phyloP scores from a whole-genome alignment of 2,888 invertebrate genomes.

The Drosophila dives region DNA sequence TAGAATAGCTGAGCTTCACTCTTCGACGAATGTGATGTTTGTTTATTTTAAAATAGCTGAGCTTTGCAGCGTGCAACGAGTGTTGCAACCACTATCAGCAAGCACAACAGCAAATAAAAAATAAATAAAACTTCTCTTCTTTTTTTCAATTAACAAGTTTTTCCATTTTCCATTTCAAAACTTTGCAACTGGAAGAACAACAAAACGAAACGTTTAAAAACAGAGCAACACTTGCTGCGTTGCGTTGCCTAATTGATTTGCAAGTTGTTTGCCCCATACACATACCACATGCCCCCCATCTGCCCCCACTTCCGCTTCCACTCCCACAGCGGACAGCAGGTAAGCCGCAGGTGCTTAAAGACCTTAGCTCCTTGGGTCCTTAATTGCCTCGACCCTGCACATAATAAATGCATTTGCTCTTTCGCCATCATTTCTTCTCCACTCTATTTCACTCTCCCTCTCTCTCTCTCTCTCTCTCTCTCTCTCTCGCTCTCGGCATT shows the following conservation, averaged over 20 bases:
- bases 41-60: no score
- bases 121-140: slow-evolving; percentile 51
- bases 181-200: slow-evolving; percentile 19
- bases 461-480: neutral
- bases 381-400: slow-evolving; percentile 30
- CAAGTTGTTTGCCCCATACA: slow-evolving; percentile 34
- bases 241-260: slow-evolving; percentile 74
- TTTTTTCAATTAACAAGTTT: slow-evolving; percentile 77
- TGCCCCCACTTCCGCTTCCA: neutral
- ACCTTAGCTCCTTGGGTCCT: slow-evolving; percentile 39
- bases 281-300: neutral
- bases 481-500: neutral
- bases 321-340: slow-evolving; percentile 16
- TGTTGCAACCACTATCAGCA: slow-evolving; percentile 33
- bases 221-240: slow-evolving; percentile 36
- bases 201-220: slow-evolving; percentile 43
- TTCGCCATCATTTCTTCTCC: slow-evolving; percentile 3
- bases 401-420: slow-evolving; percentile 57
- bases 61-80: no score
- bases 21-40: no score
- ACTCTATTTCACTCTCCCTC: neutral
- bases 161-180: slow-evolving; percentile 47
- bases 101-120: slow-evolving; percentile 7
- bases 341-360: slow-evolving; percentile 41
- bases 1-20: no score